These are phyloP conservation scores for Ormyrus nitidulus DNA, from an alignment of 2,888 invertebrate species.

Conservation along the genomic window DNA sequence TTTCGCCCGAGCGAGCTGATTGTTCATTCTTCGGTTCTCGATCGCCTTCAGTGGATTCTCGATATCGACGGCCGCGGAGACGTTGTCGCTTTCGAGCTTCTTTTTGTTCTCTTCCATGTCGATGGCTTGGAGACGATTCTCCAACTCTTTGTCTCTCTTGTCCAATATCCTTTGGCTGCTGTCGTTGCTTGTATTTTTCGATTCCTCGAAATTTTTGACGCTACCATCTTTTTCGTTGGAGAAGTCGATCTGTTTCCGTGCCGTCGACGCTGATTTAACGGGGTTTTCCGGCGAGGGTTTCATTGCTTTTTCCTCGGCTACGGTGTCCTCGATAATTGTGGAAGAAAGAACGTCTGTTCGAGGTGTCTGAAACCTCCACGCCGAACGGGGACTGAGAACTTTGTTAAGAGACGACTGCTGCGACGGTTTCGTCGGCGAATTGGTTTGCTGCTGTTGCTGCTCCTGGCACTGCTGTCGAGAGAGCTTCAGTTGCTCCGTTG, in stretches of 20 bases:
- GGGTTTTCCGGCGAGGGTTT: slow-evolving; percentile 70
- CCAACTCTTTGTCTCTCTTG: slow-evolving; percentile 47
- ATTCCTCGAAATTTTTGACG: no score
- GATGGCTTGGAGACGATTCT: slow-evolving; percentile 49
- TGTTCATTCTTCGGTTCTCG: slow-evolving; percentile 68
- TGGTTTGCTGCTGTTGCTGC: slow-evolving; percentile 72
- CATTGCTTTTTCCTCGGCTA: slow-evolving; percentile 83
- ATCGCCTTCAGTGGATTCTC: slow-evolving; percentile 60
- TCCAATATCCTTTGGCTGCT: slow-evolving; percentile 36
- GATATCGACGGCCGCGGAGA: background rate
- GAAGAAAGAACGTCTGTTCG: slow-evolving; percentile 90
- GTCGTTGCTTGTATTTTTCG: slow-evolving; percentile 15
- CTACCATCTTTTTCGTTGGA: no score
- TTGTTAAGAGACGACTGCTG: slow-evolving; percentile 75
- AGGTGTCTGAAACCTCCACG: slow-evolving; percentile 85
- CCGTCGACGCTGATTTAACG: slow-evolving; percentile 44
- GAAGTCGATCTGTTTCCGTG: no score
- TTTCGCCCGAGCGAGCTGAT: slow-evolving; percentile 71
- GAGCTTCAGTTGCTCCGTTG: slow-evolving; percentile 87
- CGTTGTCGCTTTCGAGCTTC: background rate
- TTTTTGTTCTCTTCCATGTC: background rate
- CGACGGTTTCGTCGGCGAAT: slow-evolving; percentile 76
- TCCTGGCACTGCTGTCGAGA: slow-evolving; percentile 77
- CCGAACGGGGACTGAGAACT: slow-evolving; percentile 83
- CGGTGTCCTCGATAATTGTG: slow-evolving; percentile 90